Evolutionary conservation across 2,797 vertebrate species (phyloP).

Genomic region (Varecia variegata): DNA sequence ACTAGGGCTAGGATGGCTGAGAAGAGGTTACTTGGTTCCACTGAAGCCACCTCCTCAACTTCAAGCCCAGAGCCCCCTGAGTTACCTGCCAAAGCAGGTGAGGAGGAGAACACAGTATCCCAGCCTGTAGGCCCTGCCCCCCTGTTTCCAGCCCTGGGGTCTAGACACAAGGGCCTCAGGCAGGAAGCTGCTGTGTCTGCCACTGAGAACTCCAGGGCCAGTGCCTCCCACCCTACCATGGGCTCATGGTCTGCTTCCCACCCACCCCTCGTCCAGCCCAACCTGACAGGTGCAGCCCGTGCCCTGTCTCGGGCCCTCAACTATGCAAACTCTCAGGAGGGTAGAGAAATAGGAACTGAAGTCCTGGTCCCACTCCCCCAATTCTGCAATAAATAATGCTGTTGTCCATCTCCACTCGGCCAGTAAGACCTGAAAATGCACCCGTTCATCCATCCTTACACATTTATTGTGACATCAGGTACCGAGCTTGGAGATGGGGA

Average conservation of each 20-base stretch:
- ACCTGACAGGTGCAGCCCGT: background rate
- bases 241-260: background rate
- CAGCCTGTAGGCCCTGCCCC: background rate
- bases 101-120: background rate
- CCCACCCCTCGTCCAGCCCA: background rate
- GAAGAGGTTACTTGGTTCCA: background rate
- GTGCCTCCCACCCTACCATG: too few relatives aligned
- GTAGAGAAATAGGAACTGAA: background rate
- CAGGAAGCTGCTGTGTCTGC: background rate
- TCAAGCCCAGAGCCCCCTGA: background rate
- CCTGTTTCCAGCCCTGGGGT: background rate
- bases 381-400: background rate
- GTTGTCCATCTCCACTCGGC: background rate
- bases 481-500: background rate
- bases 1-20: slow-evolving; percentile 18
- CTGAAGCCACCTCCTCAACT: background rate
- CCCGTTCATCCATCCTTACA: background rate
- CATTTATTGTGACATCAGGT: background rate
- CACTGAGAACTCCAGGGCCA: background rate
- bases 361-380: background rate
- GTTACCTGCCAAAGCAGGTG: background rate
- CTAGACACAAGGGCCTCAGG: background rate
- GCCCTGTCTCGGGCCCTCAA: background rate
- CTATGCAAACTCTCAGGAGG: background rate
- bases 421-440: background rate